Evolutionary conservation across 2,888 invertebrate genomes (phyloP).

Genomic region (Acronicta alni): DNA sequence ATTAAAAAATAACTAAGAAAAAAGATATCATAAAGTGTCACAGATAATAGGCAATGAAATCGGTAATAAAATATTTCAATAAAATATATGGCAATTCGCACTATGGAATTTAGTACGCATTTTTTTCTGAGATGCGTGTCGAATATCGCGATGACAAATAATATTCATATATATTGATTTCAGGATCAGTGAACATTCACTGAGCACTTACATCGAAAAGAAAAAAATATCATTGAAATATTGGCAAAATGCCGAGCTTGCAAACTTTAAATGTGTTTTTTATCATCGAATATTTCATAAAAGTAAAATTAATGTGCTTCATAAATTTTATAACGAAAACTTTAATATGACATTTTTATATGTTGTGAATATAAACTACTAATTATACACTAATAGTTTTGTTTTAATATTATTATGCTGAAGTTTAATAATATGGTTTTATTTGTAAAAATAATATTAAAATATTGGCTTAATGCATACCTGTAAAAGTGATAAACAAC

Average conservation of each 20-base stretch:
- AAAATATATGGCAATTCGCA: background rate
- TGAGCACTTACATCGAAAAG: conserved; percentile 27
- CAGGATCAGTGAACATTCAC: conserved; percentile 38
- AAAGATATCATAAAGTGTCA: background rate
- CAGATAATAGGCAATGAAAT: background rate
- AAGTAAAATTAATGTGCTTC: background rate
- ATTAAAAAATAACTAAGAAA: too few species aligned
- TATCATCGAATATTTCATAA: conserved; percentile 6
- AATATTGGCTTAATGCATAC: too few species aligned
- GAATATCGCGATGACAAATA: conserved; percentile 31
- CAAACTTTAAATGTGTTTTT: conserved; percentile 19
- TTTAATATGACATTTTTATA: too few species aligned
- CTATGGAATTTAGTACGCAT: background rate
- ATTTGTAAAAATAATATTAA: too few species aligned
- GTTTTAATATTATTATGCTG: too few species aligned
- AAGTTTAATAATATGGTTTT: too few species aligned
- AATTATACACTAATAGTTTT: too few species aligned
- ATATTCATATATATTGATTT: conserved; percentile 32
- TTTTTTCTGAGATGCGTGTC: conserved; percentile 7
- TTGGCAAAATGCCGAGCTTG: conserved; percentile 18
- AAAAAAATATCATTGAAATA: conserved; percentile 32
- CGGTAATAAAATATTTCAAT: background rate
- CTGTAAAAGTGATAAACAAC: too few species aligned
- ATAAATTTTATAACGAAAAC: background rate
- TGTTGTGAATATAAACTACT: too few species aligned